Base-by-base conservation (phyloP, 2,113 vertebrate genomes). In the Otis tarda region DNA sequence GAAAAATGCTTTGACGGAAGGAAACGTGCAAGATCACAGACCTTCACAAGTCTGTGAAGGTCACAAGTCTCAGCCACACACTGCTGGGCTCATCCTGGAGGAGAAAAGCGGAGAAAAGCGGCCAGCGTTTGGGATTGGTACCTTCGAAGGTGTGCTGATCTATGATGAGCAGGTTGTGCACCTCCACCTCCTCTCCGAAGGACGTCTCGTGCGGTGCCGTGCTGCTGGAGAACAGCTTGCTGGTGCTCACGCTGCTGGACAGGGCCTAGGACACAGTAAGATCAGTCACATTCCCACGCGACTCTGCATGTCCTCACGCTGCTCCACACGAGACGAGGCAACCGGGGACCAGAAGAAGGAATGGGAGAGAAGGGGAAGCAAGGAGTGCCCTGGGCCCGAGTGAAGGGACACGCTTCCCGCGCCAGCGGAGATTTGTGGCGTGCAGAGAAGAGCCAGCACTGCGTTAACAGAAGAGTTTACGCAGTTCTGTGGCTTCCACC, bases 121-220 rank as follows among this genome's bases (percentile, higher is more conserved):
- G 35, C 10, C n/a, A 21, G 22, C 35, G 6, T 43, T 53, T 25
- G 33, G 52, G 30, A 14, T 3, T 1, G 16, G 73, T 96, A 99
- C 99, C 99, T 99, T 99, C 99, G 11, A 99, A 99, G 61, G 99
- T 99, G 97, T 99, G 99, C 95, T 99, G 99, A 95, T 99, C 99
- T 31, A 99, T 99, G 67, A 99, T 99, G 11, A 99, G 98, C 65
- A 99, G 98, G 96, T 99, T 99, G 98, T 99, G 99, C 80, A 99
- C 99, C 95, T 99, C 99, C 87, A 99, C 99, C 96, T 99, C 99
- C 84, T 99, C 99, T 7, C 99, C 99, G 0, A 99, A 99, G 47
- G 99, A 99, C 0, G 99, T 99, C 98, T 99, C 99, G 0, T 99
- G 99, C 1, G 99, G 99, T 4, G 99, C 99, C 0, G 99, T 99